Evolutionary conservation across 2,797 vertebrate genomes (phyloP).

Genomic region (Cephalopachus bancanus): DNA sequence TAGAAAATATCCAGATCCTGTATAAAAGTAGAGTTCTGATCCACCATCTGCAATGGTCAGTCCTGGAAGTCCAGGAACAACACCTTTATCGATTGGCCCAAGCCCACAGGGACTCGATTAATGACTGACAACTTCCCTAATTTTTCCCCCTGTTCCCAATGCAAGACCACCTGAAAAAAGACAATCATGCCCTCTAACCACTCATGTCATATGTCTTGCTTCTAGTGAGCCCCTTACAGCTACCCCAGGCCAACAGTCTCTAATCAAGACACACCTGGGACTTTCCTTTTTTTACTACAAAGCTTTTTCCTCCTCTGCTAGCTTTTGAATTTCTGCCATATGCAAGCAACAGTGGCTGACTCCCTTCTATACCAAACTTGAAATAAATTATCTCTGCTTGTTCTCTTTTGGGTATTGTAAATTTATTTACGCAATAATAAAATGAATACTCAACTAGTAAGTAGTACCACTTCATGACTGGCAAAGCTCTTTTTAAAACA

Average conservation of each 20-base stretch:
- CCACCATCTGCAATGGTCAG: neutral
- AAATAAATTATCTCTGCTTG: neutral
- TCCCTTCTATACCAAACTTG: neutral
- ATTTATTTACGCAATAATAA: neutral
- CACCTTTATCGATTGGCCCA: too few species aligned
- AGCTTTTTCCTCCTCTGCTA: neutral
- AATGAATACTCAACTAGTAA: neutral
- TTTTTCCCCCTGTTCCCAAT: neutral
- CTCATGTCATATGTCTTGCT: neutral
- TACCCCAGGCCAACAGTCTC: neutral
- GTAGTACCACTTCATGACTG: neutral
- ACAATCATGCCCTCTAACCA: neutral
- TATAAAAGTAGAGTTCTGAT: neutral
- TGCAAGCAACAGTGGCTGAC: neutral
- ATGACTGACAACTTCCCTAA: neutral
- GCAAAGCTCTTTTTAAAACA: neutral
- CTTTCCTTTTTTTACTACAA: neutral
- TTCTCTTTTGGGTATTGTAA: neutral
- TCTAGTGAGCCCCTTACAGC: neutral
- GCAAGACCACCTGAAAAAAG: neutral
- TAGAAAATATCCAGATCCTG: neutral
- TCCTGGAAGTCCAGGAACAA: neutral
- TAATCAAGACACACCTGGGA: neutral
- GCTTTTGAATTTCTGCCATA: neutral
- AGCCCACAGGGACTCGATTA: neutral